Evolutionary conservation across 2,113 vertebrate species (phyloP).

Genomic region (Peromyscus maniculatus): DNA sequence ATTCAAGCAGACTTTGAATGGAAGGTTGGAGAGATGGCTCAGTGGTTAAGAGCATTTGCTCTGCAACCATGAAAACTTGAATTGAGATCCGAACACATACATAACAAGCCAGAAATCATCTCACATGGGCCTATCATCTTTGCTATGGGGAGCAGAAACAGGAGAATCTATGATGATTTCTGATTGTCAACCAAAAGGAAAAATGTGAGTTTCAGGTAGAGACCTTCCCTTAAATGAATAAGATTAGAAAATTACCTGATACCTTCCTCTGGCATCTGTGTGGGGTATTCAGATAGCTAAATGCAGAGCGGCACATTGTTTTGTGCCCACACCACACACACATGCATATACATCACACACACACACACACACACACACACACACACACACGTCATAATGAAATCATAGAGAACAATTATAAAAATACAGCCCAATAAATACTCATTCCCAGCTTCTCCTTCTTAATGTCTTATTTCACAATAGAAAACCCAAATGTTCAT

Average conservation of each 20-base stretch:
- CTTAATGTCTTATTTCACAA: not conserved
- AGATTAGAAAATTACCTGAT: not conserved
- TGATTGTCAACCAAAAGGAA: not conserved
- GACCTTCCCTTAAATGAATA: not conserved
- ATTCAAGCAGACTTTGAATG: not conserved
- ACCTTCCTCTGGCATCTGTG: not conserved
- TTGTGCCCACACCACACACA: not conserved
- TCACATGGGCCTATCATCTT: not conserved
- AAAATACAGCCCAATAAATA: not conserved
- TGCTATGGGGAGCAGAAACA: not conserved
- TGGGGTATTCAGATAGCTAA: not conserved
- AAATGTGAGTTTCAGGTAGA: not conserved
- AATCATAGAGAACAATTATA: not conserved
- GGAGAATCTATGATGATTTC: not conserved
- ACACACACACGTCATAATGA: too few relatives aligned
- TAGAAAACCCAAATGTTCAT: not conserved
- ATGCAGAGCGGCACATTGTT: not conserved
- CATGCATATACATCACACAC: too few relatives aligned
- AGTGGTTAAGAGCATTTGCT: not conserved
- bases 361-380: not conserved
- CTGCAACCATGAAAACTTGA: not conserved
- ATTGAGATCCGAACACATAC: not conserved
- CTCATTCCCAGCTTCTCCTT: not conserved
- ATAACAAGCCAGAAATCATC: too few relatives aligned
- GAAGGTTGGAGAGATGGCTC: not conserved